Evolutionary conservation across 2,888 invertebrate species (phyloP).

Genomic region (Lamproptera curius): DNA sequence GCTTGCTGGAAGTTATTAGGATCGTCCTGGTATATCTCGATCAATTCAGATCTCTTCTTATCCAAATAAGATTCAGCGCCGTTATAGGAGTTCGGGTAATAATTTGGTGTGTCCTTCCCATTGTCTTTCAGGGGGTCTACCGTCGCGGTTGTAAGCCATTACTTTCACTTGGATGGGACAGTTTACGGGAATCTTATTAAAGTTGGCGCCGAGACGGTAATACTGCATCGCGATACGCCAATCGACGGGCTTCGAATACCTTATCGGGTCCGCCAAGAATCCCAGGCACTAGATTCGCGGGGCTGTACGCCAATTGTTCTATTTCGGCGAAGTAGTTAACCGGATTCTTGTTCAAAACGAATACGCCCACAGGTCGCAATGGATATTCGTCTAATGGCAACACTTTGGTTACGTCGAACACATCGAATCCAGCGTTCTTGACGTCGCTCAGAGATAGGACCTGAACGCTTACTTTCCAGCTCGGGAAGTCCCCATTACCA

Average conservation of each 20-base stretch:
- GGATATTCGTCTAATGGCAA: conserved; percentile 89
- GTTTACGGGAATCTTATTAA: conserved; percentile 93
- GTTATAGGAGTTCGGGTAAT: conserved; percentile 95
- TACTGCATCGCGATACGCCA: conserved; percentile 92
- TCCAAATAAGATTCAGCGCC: conserved; percentile 85
- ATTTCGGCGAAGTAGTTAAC: conserved; percentile 94
- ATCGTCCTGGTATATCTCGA: conserved; percentile 82
- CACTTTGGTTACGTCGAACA: conserved; percentile 93
- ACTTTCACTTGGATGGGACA: conserved; percentile 86
- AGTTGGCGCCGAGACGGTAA: conserved; percentile 92
- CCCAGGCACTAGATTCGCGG: conserved; percentile 92
- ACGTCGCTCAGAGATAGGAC: conserved; percentile 90
- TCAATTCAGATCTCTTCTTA: conserved; percentile 70
- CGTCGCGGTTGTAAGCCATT: conserved; percentile 92
- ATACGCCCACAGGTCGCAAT: conserved; percentile 87
- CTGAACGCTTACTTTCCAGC: conserved; percentile 88
- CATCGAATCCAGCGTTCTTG: conserved; percentile 86
- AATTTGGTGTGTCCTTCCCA: conserved; percentile 93
- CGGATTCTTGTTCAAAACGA: conserved; percentile 91
- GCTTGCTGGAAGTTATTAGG: conserved; percentile 93
- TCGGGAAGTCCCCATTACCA: conserved; percentile 81
- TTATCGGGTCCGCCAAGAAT: conserved; percentile 94
- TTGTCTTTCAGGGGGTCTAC: conserved; percentile 87
- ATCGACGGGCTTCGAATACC: conserved; percentile 89
- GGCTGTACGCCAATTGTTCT: conserved; percentile 92